Base-by-base conservation (phyloP, 2,113 vertebrate genomes). In the Genyomyrus donnyi region DNA sequence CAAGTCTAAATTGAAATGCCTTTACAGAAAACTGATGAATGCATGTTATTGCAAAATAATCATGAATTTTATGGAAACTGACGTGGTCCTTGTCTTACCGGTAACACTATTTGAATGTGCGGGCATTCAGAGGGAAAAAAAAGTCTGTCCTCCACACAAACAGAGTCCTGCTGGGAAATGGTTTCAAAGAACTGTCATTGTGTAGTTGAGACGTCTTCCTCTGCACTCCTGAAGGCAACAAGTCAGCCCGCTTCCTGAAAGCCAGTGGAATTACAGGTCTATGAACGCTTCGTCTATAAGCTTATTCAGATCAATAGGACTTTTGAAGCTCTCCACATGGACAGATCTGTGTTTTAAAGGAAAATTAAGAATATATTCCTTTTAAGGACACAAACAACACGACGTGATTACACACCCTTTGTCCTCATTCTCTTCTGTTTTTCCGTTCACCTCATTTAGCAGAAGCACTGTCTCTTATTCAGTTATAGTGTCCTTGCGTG, bases 181-280 rank as follows among this genome's bases (percentile, higher is more conserved):
- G 58, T 88, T 89, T 89, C 70, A 88, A 91, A 90, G 27, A 46
- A 15, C 84, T 42, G 35, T 88, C 48, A 90, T 49, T 62, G 85
- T 74, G 85, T 70, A 56, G 53, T 84, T 90, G 24, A 62, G 83
- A 90, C 27, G 6, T 53, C 80, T 42, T 53, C 90, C 21, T 58
- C 21, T 17, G 39, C 19, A 48, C 10, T 62, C 45, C 42, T 46
- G 48, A 87, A 74, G 56, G 46, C 42, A 87, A 85, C 15, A 52
- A 24, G 45, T 87, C 31, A 87, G 66, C n/a, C 49, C 66, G 31
- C 52, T 66, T 31, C 19, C 17, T 27, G 49, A 83, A 58, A 42
- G 39, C 21, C n/a, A 42, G 24, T 4, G 46, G 49, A 39, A 7
- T 56, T 87, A 19, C 49, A 11, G 50, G 52, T 31, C 87, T 88